These are phyloP conservation scores for Escarpia spicata DNA, from an alignment of 2,888 invertebrate genomes.

Conservation along the genomic window DNA sequence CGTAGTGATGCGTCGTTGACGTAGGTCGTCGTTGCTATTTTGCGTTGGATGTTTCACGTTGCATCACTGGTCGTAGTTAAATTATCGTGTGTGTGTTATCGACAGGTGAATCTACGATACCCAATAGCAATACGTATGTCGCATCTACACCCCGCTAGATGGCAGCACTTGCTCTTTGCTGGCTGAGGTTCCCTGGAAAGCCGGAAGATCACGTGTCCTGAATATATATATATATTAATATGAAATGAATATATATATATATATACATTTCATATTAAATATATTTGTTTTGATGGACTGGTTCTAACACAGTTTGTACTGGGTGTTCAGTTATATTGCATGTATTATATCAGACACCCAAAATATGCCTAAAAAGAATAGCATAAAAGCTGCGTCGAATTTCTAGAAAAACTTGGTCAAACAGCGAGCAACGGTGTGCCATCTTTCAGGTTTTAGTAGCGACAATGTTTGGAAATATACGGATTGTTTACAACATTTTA, in stretches of 20 bases:
- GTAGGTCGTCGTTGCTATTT: not conserved
- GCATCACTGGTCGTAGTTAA: not conserved
- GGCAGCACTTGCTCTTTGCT: not conserved
- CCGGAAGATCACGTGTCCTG: no score
- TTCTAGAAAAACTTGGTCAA: not conserved
- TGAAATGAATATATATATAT: no score
- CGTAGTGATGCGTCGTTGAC: not conserved
- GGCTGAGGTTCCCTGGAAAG: not conserved
- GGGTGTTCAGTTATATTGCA: no score
- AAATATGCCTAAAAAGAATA: no score
- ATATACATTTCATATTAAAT: no score
- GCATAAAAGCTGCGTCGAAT: not conserved
- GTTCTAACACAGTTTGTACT: no score
- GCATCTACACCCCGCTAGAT: not conserved
- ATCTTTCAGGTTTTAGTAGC: not conserved
- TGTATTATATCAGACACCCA: no score
- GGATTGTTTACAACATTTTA: not conserved
- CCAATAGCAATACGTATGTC: not conserved
- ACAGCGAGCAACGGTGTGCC: not conserved
- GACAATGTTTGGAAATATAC: not conserved
- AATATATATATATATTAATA: no score
- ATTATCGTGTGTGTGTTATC: not conserved
- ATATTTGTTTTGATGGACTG: no score
- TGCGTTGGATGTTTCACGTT: not conserved
- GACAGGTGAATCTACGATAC: not conserved